Evolutionary conservation across 30 jellyfish, hydroid and myxozoan species (phyloP), one percentile per base, ranked within the genome.

Genomic region (Catostylus mosaicus): DNA sequence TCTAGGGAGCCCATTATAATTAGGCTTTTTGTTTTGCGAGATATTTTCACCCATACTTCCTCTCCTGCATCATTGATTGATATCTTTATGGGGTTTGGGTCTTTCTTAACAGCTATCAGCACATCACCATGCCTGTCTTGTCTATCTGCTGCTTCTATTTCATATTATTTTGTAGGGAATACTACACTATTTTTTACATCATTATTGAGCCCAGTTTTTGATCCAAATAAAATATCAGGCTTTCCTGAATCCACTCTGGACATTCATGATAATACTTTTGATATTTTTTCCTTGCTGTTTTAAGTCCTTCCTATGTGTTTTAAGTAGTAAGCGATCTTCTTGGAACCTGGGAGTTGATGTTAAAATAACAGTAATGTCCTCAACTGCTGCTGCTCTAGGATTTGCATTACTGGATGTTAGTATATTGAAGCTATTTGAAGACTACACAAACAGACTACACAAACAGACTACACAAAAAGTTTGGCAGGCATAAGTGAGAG

Each of bases 321-420:
- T 48, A 30, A 27, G 8, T 27, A n/a, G n/a, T 64, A 6, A 19
- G 12, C 31, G 50, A 64, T 30, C 12, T 64, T 7, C 30, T 47
- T 64, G 50, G 20, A 64, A 64, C 77, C 77, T 64, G 12, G 77
- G 77, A 64, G 77, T 64, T 23, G 77, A 64, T 64, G 77, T 23
- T 64, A 64, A 64, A 14, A 31, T 31, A 8, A 30, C 50, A 64
- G 47, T 64, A 64, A 48, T 64, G 30, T 64, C 77, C 46, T n/a
- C n/a, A n/a, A n/a, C 30, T 12, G 9, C 30, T 59, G 72, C 72
- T 59, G 72, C 72, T 11, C 72, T 30, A 59, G 72, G 12, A 30
- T 59, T 59, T 59, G 72, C 18, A 59, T 59, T 59, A 59, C 72
- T 18, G 22, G 72, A 59, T 59, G 72, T 12, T 11, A 59, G 72